Evolutionary conservation across 2,888 invertebrate genomes (phyloP), one percentile per base, ranked within the genome.

Genomic region (Drosophila birchii): DNA sequence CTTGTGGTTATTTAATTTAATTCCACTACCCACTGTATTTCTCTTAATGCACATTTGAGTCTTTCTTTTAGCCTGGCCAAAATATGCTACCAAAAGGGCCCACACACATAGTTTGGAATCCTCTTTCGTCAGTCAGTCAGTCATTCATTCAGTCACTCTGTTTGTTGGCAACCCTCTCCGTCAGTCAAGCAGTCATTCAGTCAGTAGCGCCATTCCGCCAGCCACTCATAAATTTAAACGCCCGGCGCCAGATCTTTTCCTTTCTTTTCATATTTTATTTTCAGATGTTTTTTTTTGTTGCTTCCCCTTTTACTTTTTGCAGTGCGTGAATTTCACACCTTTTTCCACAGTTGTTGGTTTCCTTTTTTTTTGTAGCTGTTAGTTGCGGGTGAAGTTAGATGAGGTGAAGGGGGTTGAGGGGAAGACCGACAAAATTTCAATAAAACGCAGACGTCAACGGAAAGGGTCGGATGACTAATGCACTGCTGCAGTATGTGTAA

Each of bases 281-380:
- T 26, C 11, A 20, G n/a, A n/a, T n/a, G 2, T 26, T 8, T 9
- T n/a, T 43, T 60, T 20, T 8, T 49, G 12, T 32, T 36, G 55
- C n/a, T 59, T 55, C 41, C 61, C 59, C 41, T 58, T 55, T 53
- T 71, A 69, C 41, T 61, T 73, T 69, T 72, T 63, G 34, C 55
- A 54, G 56, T 76, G 79, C 73, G 75, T 81, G 70, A 61, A 72
- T 54, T 83, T 84, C 78, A 83, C 84, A 86, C 86, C 86, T 83
- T 84, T 83, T 79, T 76, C 51, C 56, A 44, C 23, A 14, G 63
- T 26, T 43, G 39, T 53, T 66, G 45, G 20, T 43, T 68, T 68
- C 29, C 20, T 63, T 54, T 55, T 55, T 44, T 12, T 43, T n/a
- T 38, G 16, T 57, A 16, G 44, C 41, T 45, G 32, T 34, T 47